Base-by-base conservation (phyloP, 2,113 vertebrate species). In the Proterorhinus semilunaris region DNA sequence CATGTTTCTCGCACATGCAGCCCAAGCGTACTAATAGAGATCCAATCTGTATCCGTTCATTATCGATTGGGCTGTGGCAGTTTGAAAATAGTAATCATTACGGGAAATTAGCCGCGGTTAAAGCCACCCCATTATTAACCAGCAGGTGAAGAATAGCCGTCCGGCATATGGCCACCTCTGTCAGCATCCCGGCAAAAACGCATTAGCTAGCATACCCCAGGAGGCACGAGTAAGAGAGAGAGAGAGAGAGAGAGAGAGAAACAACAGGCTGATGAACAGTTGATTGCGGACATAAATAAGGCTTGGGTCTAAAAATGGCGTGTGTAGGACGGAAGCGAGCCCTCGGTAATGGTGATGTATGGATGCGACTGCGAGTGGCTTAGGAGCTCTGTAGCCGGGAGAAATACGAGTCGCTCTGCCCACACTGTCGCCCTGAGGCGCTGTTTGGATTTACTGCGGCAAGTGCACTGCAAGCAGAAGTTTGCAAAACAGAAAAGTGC, bases 61-160 rank as follows among this genome's bases (percentile, higher is more conserved):
- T 43, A 89, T 90, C 68, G 78, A 90, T 83, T 77, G 65, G 62
- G 43, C 72, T 36, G 68, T 76, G 75, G 52, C 75, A 74, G 69
- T 71, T 80, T 71, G 11, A 47, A 85, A 87, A 89, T 75, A 43
- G 55, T 70, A 88, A 83, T 82, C 79, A 17, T 90, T 90, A 87
- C 79, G 81, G 72, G 78, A 86, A 77, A 88, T 90, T 83, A 92
- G 85, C 82, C 68, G 47, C 65, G 53, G 71, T 75, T 87, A 80
- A 88, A 84, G 79, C 51, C 52, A 55, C n/a, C 55, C 73, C 79
- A 87, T 88, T 84, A 88, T 88, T 88, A 90, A 86, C 36, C 66
- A 84, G 75, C 77, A 58, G 78, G 81, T 83, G 80, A 87, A 50
- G 36, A 69, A 85, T 68, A 74, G 68, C 66, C 17, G 17, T 64